Evolutionary conservation across 1,140 invertebrate genomes (phyloP), one percentile per base, ranked within the genome.

Genomic region (Hycleus phaleratus): DNA sequence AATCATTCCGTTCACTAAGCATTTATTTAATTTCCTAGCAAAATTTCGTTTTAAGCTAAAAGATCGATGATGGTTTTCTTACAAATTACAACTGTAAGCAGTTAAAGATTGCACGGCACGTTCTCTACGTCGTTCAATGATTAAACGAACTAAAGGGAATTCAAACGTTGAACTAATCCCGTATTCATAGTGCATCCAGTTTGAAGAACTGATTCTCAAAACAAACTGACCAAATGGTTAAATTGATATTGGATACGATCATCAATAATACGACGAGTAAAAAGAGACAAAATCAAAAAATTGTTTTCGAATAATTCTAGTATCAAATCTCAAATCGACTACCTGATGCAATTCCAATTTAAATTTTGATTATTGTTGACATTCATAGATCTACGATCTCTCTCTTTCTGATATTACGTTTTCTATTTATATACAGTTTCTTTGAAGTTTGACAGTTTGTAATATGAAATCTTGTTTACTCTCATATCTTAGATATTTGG

Each of bases 301-400:
- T 32, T 32, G 7, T 32, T 32, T 32, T 32, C 32, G 1, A 32
- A 32, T 32, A 32, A 32, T 32, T 32, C 3, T 3, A 32, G 32
- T 32, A 32, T 32, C 7, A 5, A 32, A 32, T 32, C 32, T 32
- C 32, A 32, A 32, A 7, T 32, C 32, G 7, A 32, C 32, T 32
- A 32, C 32, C 32, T 32, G 32, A 53, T 55, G 61, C 60, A 63
- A 65, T 67, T 67, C 58, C 61, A 67, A 67, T 67, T 63, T 57
- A 47, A 60, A 61, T 63, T 63, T 56, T 65, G 63, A 67, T 67
- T 67, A 63, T 65, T 67, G 61, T 67, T 67, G 60, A 65, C 65
- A 63, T 62, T 65, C 55, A 64, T 60, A 56, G 58, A 64, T 58
- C 18, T 18, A 18, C 18, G 18, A 1, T 18, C 18, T 18, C 32